A percentile compares a stretch with the other conserved stretches of the same genome.
Conservation (phyloP, 2,888 invertebrate species). For the Oscheius sp. region DNA sequence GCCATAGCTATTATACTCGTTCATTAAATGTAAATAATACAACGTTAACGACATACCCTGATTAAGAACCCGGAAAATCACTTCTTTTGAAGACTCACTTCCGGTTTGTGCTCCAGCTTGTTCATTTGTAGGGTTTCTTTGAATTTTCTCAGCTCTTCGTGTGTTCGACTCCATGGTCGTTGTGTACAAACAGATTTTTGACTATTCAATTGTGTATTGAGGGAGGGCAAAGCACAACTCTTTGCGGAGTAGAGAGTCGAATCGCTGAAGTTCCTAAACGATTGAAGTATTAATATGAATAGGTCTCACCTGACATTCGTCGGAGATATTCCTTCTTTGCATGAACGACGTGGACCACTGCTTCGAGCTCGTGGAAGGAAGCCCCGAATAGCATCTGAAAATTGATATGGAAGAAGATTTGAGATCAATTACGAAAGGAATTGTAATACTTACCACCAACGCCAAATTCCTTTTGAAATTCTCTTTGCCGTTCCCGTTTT, state of each 20-base stretch:
- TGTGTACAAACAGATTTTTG: slow-evolving; percentile 42
- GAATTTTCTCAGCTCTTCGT: slow-evolving; percentile 48
- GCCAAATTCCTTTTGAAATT: slow-evolving; percentile 41
- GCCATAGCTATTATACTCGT: slow-evolving; percentile 23
- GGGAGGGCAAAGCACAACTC: slow-evolving; percentile 40
- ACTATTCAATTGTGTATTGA: slow-evolving; percentile 26
- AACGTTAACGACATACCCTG: too few species aligned
- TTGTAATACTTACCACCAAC: not conserved
- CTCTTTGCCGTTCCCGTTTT: slow-evolving; percentile 36
- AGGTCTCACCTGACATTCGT: slow-evolving; percentile 8
- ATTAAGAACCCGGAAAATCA: too few species aligned
- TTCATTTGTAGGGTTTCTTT: slow-evolving; percentile 37
- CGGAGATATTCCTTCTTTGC: slow-evolving; percentile 3
- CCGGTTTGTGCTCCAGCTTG: too few species aligned
- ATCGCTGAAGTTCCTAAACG: slow-evolving; percentile 12
- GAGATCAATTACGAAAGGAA: not conserved
- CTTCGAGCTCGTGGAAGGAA: slow-evolving; percentile 47
- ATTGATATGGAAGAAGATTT: not conserved
- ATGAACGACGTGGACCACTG: slow-evolving; percentile 41
- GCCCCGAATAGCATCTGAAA: slow-evolving; percentile 50
- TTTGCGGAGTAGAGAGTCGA: slow-evolving; percentile 29
- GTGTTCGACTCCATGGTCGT: slow-evolving; percentile 49
- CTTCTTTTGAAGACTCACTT: not conserved
- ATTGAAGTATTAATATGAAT: not conserved
- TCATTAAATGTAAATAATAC: slow-evolving; percentile 10